Evolutionary conservation across 2,797 vertebrate genomes (phyloP), one percentile per base, ranked within the genome.

Genomic region (Valencia hispanica): DNA sequence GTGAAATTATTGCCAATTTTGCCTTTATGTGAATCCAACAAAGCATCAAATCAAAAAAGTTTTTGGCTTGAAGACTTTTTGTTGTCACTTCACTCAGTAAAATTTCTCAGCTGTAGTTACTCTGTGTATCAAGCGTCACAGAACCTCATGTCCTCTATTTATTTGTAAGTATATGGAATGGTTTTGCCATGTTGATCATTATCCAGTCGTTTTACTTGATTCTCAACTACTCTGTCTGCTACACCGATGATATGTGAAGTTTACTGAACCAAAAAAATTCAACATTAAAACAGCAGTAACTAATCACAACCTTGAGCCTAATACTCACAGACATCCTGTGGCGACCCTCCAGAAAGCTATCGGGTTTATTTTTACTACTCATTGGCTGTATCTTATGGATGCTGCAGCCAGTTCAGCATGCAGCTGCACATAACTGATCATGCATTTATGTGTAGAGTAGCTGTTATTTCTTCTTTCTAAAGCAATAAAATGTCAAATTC

Each of bases 271-370:
- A 83, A 79, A 66, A 81, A 84, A 66, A 82, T 84, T 70, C 74
- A 84, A 81, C 81, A 87, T 85, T 75, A 86, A 45, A 69, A 72
- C 79, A 73, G 34, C 79, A 89, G 88, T 93, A 93, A 87, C 84
- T 85, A 84, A 91, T 91, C 81, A 80, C 74, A 65, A 53, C 74
- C 75, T 66, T 85, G 86, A 91, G 85, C 75, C 82, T 91, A 86
- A 94, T 93, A 94, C 85, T 85, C 81, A 70, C 76, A 81, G 87
- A 91, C 84, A 57, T 82, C 70, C 69, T 79, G 79, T 92, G 88
- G 90, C 85, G 87, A 78, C 87, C 86, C 87, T 85, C 59, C 75
- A 86, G 91, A 90, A 86, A 84, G 86, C 88, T 79, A 88, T 90
- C 86, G 83, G 86, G 84, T 91, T 89, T 86, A 85, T 80, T 93